Evolutionary conservation across 2,113 vertebrate species (phyloP).

Genomic region (Chionodraco myersi): DNA sequence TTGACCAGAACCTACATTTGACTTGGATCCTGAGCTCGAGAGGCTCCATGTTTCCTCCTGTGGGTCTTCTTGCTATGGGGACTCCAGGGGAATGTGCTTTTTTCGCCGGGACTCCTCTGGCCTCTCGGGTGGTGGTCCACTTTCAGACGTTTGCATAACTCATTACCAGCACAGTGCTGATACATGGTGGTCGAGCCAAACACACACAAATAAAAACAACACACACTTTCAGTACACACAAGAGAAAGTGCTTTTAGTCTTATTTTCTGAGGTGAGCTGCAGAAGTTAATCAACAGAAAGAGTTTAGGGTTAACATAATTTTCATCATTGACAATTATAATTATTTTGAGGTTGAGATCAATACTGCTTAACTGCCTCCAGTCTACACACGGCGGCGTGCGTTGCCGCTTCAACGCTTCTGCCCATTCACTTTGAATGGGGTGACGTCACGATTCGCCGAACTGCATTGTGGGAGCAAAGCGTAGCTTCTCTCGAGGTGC

Average conservation of each 20-base stretch:
- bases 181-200: not conserved
- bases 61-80: constrained; percentile 39
- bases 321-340: not conserved
- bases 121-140: constrained; percentile 60
- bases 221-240: not conserved
- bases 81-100: constrained; percentile 61
- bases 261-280: not conserved
- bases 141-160: constrained; percentile 74
- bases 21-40: not conserved
- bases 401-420: too few species aligned
- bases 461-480: too few species aligned
- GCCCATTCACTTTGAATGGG: too few species aligned
- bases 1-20: not conserved
- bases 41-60: not conserved
- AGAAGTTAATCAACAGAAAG: not conserved
- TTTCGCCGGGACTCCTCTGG: constrained; percentile 51
- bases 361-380: not conserved
- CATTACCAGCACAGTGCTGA: constrained; percentile 47
- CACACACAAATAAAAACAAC: constrained; percentile 12
- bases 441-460: too few species aligned
- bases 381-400: not conserved
- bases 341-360: not conserved
- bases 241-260: not conserved
- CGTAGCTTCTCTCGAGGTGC: too few species aligned
- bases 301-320: too few species aligned